phyloP scores from a whole-genome alignment of 2,797 vertebrate species.

The Cynopterus sphinx region DNA sequence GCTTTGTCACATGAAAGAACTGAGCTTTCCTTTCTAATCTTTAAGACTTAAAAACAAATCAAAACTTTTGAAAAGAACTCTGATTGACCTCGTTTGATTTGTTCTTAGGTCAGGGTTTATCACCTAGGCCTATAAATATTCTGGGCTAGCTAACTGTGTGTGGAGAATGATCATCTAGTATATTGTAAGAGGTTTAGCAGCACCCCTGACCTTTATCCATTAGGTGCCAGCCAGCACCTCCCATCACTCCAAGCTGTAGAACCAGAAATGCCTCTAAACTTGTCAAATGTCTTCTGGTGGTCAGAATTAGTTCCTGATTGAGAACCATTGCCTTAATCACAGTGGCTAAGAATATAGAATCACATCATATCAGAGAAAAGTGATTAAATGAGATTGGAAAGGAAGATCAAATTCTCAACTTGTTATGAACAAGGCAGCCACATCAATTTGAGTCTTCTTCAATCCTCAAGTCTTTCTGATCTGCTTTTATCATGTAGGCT shows the following conservation, averaged over 20 bases:
- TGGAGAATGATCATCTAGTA: neutral
- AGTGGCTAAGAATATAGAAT: neutral
- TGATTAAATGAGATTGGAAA: neutral
- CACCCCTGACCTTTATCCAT: neutral
- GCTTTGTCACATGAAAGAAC: neutral
- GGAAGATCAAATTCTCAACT: neutral
- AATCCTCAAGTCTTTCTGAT: fast-evolving
- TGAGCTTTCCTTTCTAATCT: neutral
- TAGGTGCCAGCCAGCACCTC: neutral
- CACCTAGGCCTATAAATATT: no score
- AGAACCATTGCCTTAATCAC: neutral
- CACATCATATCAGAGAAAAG: neutral
- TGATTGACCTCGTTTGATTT: neutral
- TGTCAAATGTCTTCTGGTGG: neutral
- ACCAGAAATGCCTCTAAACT: neutral
- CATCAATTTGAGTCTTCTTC: neutral
- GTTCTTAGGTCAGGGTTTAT: neutral
- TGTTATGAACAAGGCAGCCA: neutral
- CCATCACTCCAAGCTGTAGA: fast-evolving
- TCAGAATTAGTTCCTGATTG: neutral
- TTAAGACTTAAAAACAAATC: neutral
- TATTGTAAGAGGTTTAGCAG: neutral
- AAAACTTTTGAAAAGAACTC: neutral
- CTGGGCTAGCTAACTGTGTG: neutral
- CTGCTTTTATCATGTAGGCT: neutral